Conservation (phyloP, 2,113 vertebrate genomes). For the Atlantisia rogersi region DNA sequence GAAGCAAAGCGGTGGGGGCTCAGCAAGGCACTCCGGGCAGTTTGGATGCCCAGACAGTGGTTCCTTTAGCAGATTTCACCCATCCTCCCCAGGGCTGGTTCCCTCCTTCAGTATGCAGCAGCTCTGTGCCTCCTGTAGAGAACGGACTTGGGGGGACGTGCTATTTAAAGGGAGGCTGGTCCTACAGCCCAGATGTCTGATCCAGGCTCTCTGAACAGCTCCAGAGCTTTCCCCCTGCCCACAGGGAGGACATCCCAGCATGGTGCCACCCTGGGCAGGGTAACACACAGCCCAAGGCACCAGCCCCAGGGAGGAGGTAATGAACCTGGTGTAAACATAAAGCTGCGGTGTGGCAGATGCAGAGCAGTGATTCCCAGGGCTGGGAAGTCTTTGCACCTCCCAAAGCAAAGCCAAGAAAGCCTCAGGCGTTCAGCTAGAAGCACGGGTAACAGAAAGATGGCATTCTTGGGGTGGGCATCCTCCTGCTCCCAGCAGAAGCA, state of each 20-base stretch:
- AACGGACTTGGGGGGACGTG: rapidly evolving
- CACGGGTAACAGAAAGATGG: not conserved
- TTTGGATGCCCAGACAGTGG: not conserved
- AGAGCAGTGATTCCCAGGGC: not conserved
- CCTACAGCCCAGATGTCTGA: not conserved
- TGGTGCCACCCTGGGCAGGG: not conserved
- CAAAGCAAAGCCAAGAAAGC: not conserved
- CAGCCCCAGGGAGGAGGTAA: not conserved
- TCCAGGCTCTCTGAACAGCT: not conserved
- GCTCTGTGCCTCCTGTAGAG: not conserved
- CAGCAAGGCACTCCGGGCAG: not conserved
- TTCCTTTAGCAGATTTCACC: not conserved
- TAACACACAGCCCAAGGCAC: not conserved
- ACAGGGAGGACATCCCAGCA: rapidly evolving
- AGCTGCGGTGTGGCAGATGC: not conserved
- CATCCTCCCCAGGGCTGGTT: not conserved
- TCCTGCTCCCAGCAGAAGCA: not conserved
- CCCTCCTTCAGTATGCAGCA: not conserved
- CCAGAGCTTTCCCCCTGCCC: not conserved
- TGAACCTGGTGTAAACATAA: not conserved
- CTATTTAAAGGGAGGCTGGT: not conserved
- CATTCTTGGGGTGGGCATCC: not conserved
- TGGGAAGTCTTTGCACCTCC: not conserved
- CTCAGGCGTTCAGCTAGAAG: not conserved
- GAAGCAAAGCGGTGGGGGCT: not conserved